Percentiles rank a stretch among this genome's conserved stretches.
phyloP scores from a whole-genome alignment of 2,113 vertebrate genomes.

The Rousettus leschenaultii region DNA sequence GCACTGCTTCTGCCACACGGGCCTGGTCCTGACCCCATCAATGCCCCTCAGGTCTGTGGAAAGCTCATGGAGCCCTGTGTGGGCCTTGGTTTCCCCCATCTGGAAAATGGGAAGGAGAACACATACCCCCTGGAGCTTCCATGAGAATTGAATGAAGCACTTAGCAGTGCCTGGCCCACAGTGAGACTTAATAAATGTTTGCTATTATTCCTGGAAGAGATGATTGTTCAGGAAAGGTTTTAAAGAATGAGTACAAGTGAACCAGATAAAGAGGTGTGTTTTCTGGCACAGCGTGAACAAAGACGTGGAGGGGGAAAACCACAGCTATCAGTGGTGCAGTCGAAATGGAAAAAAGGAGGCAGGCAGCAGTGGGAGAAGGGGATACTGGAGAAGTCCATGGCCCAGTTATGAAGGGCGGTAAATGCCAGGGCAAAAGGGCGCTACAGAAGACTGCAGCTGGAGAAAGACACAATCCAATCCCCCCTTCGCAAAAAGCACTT shows the following conservation, averaged over 20 bases:
- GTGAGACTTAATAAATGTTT: neutral
- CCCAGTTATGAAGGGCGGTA: fast-evolving
- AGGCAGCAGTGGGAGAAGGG: neutral
- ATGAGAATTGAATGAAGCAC: neutral
- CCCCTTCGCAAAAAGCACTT: neutral
- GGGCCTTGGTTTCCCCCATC: neutral
- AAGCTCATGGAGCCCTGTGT: neutral
- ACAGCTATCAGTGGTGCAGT: neutral
- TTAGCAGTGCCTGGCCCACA: neutral
- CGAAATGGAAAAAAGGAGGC: neutral
- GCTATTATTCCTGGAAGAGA: neutral
- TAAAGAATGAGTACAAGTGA: neutral
- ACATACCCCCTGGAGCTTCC: neutral
- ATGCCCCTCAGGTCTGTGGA: neutral
- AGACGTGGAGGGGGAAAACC: neutral
- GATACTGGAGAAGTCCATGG: neutral
- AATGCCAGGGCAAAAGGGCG: neutral
- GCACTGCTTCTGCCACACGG: neutral
- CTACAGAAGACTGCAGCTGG: neutral
- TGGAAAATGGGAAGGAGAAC: neutral
- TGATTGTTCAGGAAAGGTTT: neutral
- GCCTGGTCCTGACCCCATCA: neutral
- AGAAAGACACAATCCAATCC: neutral
- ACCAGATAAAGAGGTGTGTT: neutral
- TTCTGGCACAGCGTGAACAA: neutral